Evolutionary conservation across 2,888 invertebrate genomes (phyloP), one percentile per base, ranked within the genome.

Genomic region (Isoperla grammatica): DNA sequence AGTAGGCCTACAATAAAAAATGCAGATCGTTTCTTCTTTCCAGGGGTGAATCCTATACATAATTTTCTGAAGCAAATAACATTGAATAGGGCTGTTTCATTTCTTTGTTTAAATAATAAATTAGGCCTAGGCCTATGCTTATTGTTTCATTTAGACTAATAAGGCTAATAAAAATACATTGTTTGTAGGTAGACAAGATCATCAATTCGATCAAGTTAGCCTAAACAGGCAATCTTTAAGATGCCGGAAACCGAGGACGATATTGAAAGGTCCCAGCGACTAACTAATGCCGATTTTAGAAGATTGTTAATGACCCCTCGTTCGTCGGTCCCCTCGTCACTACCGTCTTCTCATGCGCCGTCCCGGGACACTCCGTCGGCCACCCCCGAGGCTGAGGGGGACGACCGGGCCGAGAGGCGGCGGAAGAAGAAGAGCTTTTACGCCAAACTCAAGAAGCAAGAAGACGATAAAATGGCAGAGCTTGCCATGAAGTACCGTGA

Each of bases 251-350:
- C 35, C 19, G 56, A 50, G 43, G 61, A 61, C 2, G 57, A 56
- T 9, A n/a, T 35, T 23, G 62, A 62, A 20, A 57, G 59, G 29
- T 63, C 63, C 0, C 87, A 88, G 69, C 82, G 90, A 66, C 80
- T 98, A 57, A 96, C 96, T 8, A 98, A 98, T 79, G 97, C 95
- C 72, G 98, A 98, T 77, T 98, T 98, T 72, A 85, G 97, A 58
- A 95, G 95, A 72, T 78, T 98, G 56, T 76, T 98, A 66, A 96
- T 96, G 89, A 97, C 97, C 0, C 97, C 98, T 0, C 81, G 95
- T 63, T 83, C 88, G 5, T 87, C 89, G 0, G 84, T 85, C 1
- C 76, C 80, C 6, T 77, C 79, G 17, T 75, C 1, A 77, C 80
- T 63, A 13, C 64, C 64, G 2, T 54, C 63, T 42, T 50, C 62